These are phyloP conservation scores for Poecilia velifera DNA, from an alignment of 2,797 vertebrate species.

Conservation along the genomic window DNA sequence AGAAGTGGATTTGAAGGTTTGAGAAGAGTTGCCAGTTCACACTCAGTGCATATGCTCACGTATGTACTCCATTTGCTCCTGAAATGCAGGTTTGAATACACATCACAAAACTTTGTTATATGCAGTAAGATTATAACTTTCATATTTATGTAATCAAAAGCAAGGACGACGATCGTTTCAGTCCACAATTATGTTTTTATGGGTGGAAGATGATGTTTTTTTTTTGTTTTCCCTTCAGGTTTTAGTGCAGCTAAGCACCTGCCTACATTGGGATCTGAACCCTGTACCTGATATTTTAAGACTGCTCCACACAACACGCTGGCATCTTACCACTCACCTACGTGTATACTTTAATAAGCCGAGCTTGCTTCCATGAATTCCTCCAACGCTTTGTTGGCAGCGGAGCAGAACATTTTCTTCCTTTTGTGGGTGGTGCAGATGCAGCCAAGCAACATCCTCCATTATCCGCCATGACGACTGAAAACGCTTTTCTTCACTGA, in stretches of 20 bases:
- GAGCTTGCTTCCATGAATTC: constrained; percentile 42
- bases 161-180: not conserved
- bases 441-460: constrained; percentile 28
- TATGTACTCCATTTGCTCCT: not conserved
- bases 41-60: not conserved
- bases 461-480: constrained; percentile 13
- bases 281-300: constrained; percentile 35
- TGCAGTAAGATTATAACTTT: not conserved
- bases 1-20: not conserved
- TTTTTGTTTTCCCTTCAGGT: not conserved
- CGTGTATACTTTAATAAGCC: constrained; percentile 41
- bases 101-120: not conserved
- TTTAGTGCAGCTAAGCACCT: constrained; percentile 2
- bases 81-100: not conserved
- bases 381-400: constrained; percentile 49
- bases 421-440: constrained; percentile 41
- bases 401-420: constrained; percentile 43
- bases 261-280: constrained; percentile 25
- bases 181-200: not conserved
- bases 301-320: constrained; percentile 16
- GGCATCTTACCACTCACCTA: constrained; percentile 37
- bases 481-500: constrained; percentile 10
- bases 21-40: not conserved
- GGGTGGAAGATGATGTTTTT: too few relatives aligned
- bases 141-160: not conserved